These are phyloP conservation scores for Rhynchotus rufescens DNA, from an alignment of 2,797 vertebrate genomes.

Conservation along the genomic window DNA sequence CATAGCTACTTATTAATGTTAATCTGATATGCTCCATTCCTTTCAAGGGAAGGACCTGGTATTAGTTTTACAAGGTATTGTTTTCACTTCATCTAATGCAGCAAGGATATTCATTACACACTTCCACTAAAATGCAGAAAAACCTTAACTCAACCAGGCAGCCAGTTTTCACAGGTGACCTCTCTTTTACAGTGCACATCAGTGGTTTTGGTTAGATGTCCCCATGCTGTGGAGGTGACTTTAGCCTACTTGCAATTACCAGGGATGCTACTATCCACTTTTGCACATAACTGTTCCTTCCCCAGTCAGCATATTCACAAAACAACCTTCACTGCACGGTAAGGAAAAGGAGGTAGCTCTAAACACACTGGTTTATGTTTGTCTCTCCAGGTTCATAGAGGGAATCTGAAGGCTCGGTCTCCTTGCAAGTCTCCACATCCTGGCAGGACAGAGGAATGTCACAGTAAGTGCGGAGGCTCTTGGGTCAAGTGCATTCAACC, in stretches of 20 bases:
- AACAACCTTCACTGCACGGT: neutral
- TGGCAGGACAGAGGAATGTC: constrained; percentile 62
- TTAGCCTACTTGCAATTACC: neutral
- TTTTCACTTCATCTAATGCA: neutral
- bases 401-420: constrained; percentile 28
- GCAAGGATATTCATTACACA: neutral
- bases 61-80: neutral
- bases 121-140: neutral
- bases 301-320: neutral
- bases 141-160: neutral
- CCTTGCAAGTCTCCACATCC: constrained; percentile 21
- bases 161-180: neutral
- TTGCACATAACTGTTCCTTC: neutral
- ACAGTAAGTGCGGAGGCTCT: constrained; percentile 59
- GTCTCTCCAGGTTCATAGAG: constrained; percentile 48
- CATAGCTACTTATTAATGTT: neutral
- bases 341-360: neutral
- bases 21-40: neutral
- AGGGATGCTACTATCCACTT: neutral
- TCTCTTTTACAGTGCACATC: accelerated
- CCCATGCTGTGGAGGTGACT: neutral
- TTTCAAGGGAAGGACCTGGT: neutral
- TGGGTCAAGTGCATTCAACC: neutral
- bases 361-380: constrained; percentile 9
- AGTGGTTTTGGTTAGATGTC: neutral